A percentile compares a stretch with the other conserved stretches of the same genome.
Conservation (phyloP, 2,113 vertebrate genomes). For the Piprites chloris region DNA sequence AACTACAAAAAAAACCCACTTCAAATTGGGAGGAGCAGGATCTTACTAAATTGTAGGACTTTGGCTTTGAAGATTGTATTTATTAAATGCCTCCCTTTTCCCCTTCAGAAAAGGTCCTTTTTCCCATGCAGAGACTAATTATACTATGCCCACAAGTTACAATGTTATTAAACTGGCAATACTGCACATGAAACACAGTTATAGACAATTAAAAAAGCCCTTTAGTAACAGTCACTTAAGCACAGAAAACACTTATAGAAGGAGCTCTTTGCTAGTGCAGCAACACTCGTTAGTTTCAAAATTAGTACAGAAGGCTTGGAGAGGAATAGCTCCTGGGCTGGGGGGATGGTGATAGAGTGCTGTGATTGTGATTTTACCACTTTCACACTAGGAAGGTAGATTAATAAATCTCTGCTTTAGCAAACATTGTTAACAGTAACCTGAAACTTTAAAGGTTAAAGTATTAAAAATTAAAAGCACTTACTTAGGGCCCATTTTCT, state of each 20-base stretch:
- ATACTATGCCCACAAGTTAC: conserved; percentile 3
- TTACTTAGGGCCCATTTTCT: background rate
- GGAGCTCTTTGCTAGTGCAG: background rate
- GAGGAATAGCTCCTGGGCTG: background rate
- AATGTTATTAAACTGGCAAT: conserved; percentile 13
- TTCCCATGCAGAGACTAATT: conserved; percentile 31
- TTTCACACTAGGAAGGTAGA: background rate
- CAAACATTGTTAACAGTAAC: background rate
- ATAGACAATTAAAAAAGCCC: background rate
- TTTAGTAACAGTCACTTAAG: background rate
- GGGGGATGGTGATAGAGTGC: no score
- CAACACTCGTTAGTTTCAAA: background rate
- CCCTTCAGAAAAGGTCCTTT: background rate
- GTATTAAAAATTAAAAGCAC: background rate
- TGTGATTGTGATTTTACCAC: background rate
- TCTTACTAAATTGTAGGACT: background rate
- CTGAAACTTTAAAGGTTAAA: background rate
- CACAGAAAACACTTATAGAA: background rate
- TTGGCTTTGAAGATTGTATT: background rate
- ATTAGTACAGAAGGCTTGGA: background rate
- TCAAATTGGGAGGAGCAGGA: background rate
- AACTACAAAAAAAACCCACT: background rate
- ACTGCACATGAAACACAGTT: background rate
- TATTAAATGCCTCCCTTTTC: background rate
- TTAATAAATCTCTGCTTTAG: background rate